Base-by-base conservation (phyloP, 2,113 vertebrate genomes). In the Gymnarchus niloticus region DNA sequence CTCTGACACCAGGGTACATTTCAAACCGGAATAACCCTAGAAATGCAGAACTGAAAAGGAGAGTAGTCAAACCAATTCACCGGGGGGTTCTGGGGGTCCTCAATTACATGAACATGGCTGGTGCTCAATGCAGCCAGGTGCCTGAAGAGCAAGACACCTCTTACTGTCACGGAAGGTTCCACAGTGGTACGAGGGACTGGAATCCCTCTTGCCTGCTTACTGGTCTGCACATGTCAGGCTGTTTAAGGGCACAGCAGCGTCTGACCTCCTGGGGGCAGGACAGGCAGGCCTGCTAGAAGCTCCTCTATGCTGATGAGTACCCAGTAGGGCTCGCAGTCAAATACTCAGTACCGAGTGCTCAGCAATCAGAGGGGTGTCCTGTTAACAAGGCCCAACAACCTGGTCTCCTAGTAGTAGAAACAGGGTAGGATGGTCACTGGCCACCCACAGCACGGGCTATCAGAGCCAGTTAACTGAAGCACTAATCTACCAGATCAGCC, bases 401-500 rank as follows among this genome's bases (percentile, higher is more conserved):
- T 61, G 57, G 21, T 61, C 6, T 61, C 57, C 57, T 77, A 21
- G 44, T 23, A 78, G 21, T 4, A 7, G 19, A 44, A 77, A 46
- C 41, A 12, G 8, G 73, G 44, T 7, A 48, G 33, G 3, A 6
- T 6, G 6, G 10, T 2, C 57, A 59, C 12, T 1, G n/a, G 9
- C n/a, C 59, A n/a, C 8, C 2, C 25, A 65, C 25, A 10, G 25
- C 33, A 52, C n/a, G 54, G n/a, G 78, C 25, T 25, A n/a, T 28
- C 84, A 14, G 19, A 85, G 81, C 81, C 0, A 2, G 85, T 76
- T 81, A 76, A 85, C 77, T 10, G 23, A 17, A 4, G 85, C 76
- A 59, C 41, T 81, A 57, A 85, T 81, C 76, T 54, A 54, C 21
- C 8, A 37, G 84, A 59, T 49, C 28, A 41, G 19, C 76, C 44